Evolutionary conservation across 2,797 vertebrate species (phyloP), one percentile per base, ranked within the genome.

Genomic region (Lerista edwardsae): DNA sequence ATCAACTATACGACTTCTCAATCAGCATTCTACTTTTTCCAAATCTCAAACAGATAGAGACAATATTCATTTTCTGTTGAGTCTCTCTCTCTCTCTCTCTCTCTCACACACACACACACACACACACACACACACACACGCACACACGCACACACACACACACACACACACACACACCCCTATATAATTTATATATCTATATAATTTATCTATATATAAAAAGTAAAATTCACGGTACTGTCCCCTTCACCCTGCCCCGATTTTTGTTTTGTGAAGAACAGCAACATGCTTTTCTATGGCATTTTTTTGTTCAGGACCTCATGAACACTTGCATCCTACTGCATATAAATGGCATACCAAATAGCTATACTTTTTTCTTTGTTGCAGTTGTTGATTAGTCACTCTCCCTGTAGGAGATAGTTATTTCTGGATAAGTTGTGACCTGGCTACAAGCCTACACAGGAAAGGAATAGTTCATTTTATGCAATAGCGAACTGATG

Each of bases 221-320:
- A 29, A 29, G 80, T 75, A 76, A 87, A 88, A 83, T 71, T 72
- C 69, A 55, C 1, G 0, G 27, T 0, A 0, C 64, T 77, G 65
- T 73, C 0, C 0, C 0, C 0, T 4, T 10, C 21, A 59, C 59
- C 6, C 41, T 4, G 4, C 41, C 51, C 51, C 4, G 14, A 55
- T 78, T 84, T 41, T 83, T 80, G 77, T 34, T 84, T 87, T 91
- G 75, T 41, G 36, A n/a, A 12, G 29, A 17, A 86, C 90, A 88
- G 87, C 5, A 75, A 31, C 47, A 31, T 75, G 51, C 29, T 75
- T 55, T 31, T 75, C 44, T 31, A 75, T 17, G 47, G 23, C 21
- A 4, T 61, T 61, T 14, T n/a, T 73, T 34, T 55, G 47, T 75
- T 86, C 44, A 85, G 44, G 23, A 62, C 34, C 44, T 69, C 62